Base-by-base conservation (phyloP, 2,888 invertebrate genomes). In the Bruchidius siliquastri region DNA sequence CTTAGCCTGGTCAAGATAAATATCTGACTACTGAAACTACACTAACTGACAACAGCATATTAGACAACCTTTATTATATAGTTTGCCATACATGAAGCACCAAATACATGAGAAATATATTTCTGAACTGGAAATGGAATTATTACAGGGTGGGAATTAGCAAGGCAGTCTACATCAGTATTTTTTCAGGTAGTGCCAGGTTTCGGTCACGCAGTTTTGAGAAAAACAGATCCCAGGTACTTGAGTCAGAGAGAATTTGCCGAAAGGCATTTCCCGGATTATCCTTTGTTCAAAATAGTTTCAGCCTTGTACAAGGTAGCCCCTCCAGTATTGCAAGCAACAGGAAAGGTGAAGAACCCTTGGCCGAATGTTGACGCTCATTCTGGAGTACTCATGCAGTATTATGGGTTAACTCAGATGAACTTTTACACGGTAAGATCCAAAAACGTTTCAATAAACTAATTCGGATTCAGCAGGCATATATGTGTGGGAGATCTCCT, bases 361-460 rank as follows among this genome's bases (percentile, higher is more conserved):
- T 49, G 49, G 49, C 49, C 49, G 0, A 49, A 49, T 13, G 49
- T 49, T 1, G 49, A 49, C 13, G 49, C 49, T 13, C 49, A 49
- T 13, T 49, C 49, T 1, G 49, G 49, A 49, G 49, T 49, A 1
- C 49, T 49, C 1, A 49, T 49, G 49, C 89, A 94, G 93, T 93
- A 95, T 90, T 96, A 94, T 86, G 95, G 95, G 73, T 89, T 96
- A 89, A 94, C 90, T 82, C 96, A 96, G 88, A 96, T 95, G 94
- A 94, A 92, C 88, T 96, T 94, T 89, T 96, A 96, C 90, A 96
- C 96, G 21, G 96, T 96, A 49, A 49, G 49, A 49, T 49, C 6
- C 8, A 13, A 49, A 13, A 49, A 13, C 6, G 49, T 18, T 49
- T 8, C 4, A 30, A 30, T n/a, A 26, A 26, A 26, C 8, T 26